A percentile compares a stretch with the other conserved stretches of the same genome.
phyloP scores from a whole-genome alignment of 2,888 invertebrate species.

The Caenorhabditis sinica region DNA sequence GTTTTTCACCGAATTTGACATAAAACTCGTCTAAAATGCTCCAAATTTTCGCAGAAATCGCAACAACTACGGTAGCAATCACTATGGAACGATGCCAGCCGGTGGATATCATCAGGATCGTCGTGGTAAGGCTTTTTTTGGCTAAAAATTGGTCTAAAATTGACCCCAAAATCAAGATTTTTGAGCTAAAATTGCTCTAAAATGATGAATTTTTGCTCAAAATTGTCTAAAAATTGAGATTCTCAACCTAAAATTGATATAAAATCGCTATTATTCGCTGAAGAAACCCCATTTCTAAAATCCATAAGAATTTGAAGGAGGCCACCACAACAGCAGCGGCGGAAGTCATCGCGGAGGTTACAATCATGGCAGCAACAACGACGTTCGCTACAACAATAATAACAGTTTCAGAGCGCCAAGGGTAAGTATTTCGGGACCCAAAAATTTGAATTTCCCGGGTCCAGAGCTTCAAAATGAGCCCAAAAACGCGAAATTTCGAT shows the following conservation, averaged over 20 bases:
- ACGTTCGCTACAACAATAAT: conserved; percentile 27
- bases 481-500: no score
- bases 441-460: not conserved
- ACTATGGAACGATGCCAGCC: conserved; percentile 63
- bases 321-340: conserved; percentile 35
- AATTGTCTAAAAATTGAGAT: not conserved
- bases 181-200: not conserved
- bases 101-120: conserved; percentile 50
- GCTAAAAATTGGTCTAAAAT: not conserved
- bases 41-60: conserved; percentile 19
- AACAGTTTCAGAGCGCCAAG: conserved; percentile 48
- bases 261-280: no score
- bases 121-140: not conserved
- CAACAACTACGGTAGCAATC: conserved; percentile 30
- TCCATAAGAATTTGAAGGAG: conserved; percentile 43
- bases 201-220: not conserved
- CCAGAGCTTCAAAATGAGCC: no score
- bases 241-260: no score
- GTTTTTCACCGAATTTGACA: not conserved
- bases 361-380: not conserved
- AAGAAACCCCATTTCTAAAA: no score
- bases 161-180: not conserved
- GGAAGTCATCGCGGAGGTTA: not conserved
- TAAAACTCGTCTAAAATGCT: no score
- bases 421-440: not conserved